A percentile compares a stretch with the other conserved stretches of the same genome.
These are phyloP conservation scores for Mercenaria mercenaria DNA, from an alignment of 1,140 invertebrate species.

Conservation along the genomic window DNA sequence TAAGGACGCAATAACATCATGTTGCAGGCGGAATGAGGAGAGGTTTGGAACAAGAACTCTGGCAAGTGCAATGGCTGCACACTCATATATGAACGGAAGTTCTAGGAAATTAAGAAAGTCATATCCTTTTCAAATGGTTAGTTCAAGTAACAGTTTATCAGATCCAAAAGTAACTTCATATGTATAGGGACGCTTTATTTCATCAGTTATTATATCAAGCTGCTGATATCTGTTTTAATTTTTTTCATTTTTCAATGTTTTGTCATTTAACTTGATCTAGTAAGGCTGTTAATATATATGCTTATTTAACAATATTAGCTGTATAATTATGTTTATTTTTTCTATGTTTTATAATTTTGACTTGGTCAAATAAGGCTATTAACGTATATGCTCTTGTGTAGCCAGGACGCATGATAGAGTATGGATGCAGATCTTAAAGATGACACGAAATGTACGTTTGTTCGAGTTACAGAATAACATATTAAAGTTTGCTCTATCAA, in stretches of 20 bases:
- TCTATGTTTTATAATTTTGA: not conserved
- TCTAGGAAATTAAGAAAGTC: slow-evolving; percentile 7
- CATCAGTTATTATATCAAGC: not conserved
- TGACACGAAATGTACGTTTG: too few relatives aligned
- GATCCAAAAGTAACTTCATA: slow-evolving; percentile 14
- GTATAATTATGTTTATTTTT: not conserved
- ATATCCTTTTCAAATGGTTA: slow-evolving; percentile 22
- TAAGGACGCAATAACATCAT: slow-evolving; percentile 33
- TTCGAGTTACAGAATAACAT: too few relatives aligned
- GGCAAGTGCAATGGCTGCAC: slow-evolving; percentile 41
- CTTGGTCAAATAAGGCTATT: not conserved
- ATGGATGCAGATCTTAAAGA: too few relatives aligned
- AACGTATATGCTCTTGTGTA: too few relatives aligned
- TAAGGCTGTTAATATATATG: too few relatives aligned
- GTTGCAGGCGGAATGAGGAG: not conserved
- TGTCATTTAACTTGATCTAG: too few relatives aligned
- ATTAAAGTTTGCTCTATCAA: too few relatives aligned
- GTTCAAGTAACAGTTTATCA: slow-evolving; percentile 19
- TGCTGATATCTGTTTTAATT: not conserved
- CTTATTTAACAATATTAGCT: not conserved
- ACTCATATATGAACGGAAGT: slow-evolving; percentile 39
- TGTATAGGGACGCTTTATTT: not conserved
- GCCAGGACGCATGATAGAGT: too few relatives aligned
- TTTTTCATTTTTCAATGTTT: not conserved
- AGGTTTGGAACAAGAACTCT: slow-evolving; percentile 9